Conservation (phyloP, 2,797 vertebrate genomes). For the Heterohyrax brucei region DNA sequence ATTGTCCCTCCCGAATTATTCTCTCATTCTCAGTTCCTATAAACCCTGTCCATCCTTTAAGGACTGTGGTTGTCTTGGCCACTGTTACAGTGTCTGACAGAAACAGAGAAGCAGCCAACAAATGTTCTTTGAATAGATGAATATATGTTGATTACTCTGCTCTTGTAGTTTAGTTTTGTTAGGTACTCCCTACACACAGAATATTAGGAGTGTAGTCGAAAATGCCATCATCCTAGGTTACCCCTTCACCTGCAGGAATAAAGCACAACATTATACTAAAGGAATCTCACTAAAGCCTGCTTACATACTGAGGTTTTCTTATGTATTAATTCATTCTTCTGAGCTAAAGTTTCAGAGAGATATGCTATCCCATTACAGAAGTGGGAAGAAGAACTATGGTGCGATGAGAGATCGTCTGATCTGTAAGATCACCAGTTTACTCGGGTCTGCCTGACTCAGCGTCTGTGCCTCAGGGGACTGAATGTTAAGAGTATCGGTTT, state of each 20-base stretch:
- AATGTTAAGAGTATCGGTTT: background rate
- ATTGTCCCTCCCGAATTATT: background rate
- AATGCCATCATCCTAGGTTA: background rate
- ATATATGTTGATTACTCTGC: background rate
- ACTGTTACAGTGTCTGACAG: background rate
- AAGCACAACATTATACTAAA: conserved; percentile 23
- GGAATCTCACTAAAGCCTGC: conserved; percentile 8
- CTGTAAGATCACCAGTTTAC: background rate
- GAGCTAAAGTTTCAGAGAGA: background rate
- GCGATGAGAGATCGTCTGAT: background rate
- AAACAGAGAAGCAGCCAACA: background rate
- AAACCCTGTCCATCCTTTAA: background rate
- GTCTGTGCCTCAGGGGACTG: background rate
- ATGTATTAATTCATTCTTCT: background rate
- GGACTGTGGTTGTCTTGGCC: background rate
- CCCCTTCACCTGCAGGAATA: background rate
- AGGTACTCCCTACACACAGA: background rate
- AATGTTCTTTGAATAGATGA: conserved; percentile 27
- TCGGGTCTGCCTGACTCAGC: background rate
- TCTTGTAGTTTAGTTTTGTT: conserved; percentile 40
- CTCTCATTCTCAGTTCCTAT: background rate
- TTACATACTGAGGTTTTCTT: background rate
- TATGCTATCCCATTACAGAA: background rate
- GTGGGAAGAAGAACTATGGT: background rate
- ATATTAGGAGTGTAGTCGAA: background rate